Base-by-base conservation (phyloP, 2,888 invertebrate species). In the Hanleya hanleyi region DNA sequence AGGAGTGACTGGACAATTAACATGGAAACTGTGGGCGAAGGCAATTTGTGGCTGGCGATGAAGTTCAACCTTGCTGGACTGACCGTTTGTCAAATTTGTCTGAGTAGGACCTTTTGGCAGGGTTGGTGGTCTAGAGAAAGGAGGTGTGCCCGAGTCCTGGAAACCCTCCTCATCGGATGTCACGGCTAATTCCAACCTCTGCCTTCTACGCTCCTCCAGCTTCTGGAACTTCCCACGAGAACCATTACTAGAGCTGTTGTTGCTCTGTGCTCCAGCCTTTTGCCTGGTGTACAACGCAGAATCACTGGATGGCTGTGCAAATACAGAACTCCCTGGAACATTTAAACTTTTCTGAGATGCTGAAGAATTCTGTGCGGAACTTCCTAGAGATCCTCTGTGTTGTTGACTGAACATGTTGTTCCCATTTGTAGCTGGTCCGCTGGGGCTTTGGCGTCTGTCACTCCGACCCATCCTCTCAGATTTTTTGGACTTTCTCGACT, bases 161-260 rank as follows among this genome's bases (percentile, higher is more conserved):
- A 85, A 78, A 47, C 80, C 76, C 66, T 87, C 87, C 57, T 87
- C 87, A 51, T 87, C 87, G 35, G 86, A 86, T 6, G 87, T 87
- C 18, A 85, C 82, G 12, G 83, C 74, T 22, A 85, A 81, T 66
- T 87, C 85, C 35, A 87, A 82, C 35, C 87, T 71, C 66, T 83
- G 82, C 51, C 83, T 83, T n/a, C 87, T 74, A 76, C 79, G 80
- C 68, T 86, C 87, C 73, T 87, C 87, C 68, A 87, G 77, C 67
- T 82, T 81, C 70, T 85, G 84, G 75, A 81, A 87, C 71, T 86
- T 87, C 51, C 38, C 77, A n/a, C 73, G 75, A 22, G 64, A 37
- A 35, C 64, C 35, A 35, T 37, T 37, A n/a, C 35, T 37, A 9
- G 26, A 4, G 36, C 71, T 75, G 15, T 67, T 70, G 33, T 74